Evolutionary conservation across 2,113 vertebrate genomes (phyloP).

Genomic region (Cyanoderma ruficeps): DNA sequence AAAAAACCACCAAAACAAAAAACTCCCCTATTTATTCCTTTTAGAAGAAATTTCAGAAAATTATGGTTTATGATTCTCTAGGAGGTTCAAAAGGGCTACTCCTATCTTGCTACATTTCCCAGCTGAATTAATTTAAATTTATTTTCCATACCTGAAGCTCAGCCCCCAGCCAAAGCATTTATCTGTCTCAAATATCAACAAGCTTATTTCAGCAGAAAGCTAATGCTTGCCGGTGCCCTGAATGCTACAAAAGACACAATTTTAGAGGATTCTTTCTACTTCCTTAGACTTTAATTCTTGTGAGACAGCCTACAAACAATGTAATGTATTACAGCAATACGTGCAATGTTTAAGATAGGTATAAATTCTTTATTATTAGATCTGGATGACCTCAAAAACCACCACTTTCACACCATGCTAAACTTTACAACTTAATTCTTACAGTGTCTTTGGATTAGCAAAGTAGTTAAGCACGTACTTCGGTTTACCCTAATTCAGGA

Average conservation of each 20-base stretch:
- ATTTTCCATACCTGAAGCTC: background rate
- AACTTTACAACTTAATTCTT: background rate
- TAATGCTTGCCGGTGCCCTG: background rate
- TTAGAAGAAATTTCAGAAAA: background rate
- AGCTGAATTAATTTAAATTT: background rate
- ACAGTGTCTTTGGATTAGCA: background rate
- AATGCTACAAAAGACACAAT: background rate
- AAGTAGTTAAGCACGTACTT: background rate
- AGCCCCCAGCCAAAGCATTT: background rate
- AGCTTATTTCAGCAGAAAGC: background rate
- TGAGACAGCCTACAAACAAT: background rate
- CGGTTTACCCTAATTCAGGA: background rate
- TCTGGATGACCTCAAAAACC: background rate
- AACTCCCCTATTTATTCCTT: background rate
- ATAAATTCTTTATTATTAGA: background rate
- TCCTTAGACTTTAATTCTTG: background rate
- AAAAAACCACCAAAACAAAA: no score
- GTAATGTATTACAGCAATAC: background rate
- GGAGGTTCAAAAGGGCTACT: background rate
- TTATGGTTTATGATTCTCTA: background rate
- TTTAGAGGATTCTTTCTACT: background rate
- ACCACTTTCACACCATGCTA: background rate
- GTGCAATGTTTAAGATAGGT: background rate
- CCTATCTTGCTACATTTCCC: background rate
- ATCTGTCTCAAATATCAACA: background rate